phyloP scores from a whole-genome alignment of 1,140 invertebrate species.

The Drosophila pachea region DNA sequence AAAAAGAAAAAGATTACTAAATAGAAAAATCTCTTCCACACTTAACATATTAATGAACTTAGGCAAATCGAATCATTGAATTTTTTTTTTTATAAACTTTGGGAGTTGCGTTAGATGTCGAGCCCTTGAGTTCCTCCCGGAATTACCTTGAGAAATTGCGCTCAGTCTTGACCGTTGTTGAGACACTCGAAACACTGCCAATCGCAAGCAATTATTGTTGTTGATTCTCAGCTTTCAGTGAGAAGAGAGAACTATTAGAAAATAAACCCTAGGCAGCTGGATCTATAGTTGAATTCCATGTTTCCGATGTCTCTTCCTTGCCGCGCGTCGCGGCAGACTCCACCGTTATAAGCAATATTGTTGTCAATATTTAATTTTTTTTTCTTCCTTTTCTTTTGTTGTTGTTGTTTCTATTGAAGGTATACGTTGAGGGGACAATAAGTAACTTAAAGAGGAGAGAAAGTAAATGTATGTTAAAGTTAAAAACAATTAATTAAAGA shows the following conservation, averaged over 20 bases:
- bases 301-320: too few relatives aligned
- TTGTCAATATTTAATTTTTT: neutral
- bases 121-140: too few relatives aligned
- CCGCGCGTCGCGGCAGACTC: too few relatives aligned
- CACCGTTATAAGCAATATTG: too few relatives aligned
- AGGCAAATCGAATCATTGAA: conserved; percentile 23
- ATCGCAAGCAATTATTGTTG: conserved; percentile 16
- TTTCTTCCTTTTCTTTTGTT: neutral
- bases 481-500: conserved; percentile 16
- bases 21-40: conserved; percentile 8
- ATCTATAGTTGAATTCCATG: too few relatives aligned
- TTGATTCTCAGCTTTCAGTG: neutral
- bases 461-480: conserved; percentile 1
- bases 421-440: conserved; percentile 60
- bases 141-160: too few relatives aligned
- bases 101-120: neutral
- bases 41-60: conserved; percentile 7
- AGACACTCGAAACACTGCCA: conserved; percentile 27
- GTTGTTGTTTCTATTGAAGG: conserved; percentile 16
- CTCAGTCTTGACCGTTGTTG: too few relatives aligned
- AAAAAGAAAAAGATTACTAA: conserved; percentile 1
- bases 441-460: conserved; percentile 41
- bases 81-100: conserved; percentile 2
- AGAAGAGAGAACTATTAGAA: neutral
- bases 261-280: too few relatives aligned